These are phyloP conservation scores for human (Homo sapiens) DNA, from an alignment of 2,113 vertebrate species.

Conservation along the genomic window DNA sequence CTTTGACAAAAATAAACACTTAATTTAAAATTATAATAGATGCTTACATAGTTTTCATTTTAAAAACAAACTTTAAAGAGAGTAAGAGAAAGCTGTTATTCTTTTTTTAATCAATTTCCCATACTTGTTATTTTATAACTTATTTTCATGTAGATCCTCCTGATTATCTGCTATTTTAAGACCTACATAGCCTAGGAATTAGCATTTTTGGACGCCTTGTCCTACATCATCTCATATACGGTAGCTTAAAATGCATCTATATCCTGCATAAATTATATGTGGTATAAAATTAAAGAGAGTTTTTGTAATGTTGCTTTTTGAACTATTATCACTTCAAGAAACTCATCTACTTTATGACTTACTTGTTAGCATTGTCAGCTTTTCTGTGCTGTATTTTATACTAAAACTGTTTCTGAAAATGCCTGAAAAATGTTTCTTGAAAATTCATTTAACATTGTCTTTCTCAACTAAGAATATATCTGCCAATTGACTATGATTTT, in stretches of 20 bases:
- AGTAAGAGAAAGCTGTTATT: neutral
- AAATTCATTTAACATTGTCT: neutral
- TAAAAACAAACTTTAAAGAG: neutral
- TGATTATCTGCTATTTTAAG: neutral
- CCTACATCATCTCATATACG: neutral
- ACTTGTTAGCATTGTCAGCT: neutral
- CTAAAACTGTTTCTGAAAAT: constrained; percentile 35
- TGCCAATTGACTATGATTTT: neutral
- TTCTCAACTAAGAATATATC: constrained; percentile 7
- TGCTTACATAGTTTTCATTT: neutral
- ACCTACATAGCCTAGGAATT: neutral
- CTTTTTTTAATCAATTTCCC: neutral
- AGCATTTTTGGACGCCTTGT: neutral
- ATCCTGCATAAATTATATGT: neutral
- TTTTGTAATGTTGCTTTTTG: constrained; percentile 38
- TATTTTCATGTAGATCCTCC: neutral
- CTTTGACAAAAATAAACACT: constrained; percentile 32
- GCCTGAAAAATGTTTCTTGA: neutral
- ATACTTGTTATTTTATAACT: neutral
- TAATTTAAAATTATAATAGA: constrained; percentile 32
- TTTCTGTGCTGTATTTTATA: neutral
- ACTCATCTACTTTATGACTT: neutral
- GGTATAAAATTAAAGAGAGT: neutral
- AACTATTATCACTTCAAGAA: neutral
- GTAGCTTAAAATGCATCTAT: neutral